These are phyloP conservation scores for Eubucco bourcierii DNA, from an alignment of 2,113 vertebrate species.

Conservation along the genomic window DNA sequence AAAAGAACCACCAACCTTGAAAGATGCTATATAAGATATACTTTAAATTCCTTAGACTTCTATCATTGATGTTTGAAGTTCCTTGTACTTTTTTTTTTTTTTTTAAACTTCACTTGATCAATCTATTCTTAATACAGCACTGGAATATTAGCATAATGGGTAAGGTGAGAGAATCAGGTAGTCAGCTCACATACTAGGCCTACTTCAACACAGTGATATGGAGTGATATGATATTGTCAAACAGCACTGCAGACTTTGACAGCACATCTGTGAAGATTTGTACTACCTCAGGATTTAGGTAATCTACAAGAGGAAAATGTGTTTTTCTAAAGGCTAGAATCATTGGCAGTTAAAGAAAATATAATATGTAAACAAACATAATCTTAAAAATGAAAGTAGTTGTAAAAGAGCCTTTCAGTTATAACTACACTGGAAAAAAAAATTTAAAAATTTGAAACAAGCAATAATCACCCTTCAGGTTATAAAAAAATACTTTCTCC, in stretches of 20 bases:
- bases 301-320: background rate
- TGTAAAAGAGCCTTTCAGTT: background rate
- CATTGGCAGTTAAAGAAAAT: background rate
- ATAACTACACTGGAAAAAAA: background rate
- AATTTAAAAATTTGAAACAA: background rate
- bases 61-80: background rate
- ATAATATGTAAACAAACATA: background rate
- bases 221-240: background rate
- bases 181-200: background rate
- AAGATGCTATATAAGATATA: constrained; percentile 21
- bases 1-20: no score
- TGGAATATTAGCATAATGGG: background rate
- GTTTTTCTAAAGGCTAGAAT: background rate
- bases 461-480: background rate
- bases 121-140: background rate
- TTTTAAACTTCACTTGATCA: background rate
- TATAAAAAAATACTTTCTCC: background rate
- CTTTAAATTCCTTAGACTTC: constrained; percentile 13
- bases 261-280: background rate
- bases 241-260: background rate
- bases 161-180: background rate
- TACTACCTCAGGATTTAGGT: background rate
- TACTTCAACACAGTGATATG: fast-evolving
- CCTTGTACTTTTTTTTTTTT: background rate
- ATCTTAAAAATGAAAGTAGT: fast-evolving